Evolutionary conservation across 1,140 invertebrate genomes (phyloP).

Genomic region (Drosophila repleta): DNA sequence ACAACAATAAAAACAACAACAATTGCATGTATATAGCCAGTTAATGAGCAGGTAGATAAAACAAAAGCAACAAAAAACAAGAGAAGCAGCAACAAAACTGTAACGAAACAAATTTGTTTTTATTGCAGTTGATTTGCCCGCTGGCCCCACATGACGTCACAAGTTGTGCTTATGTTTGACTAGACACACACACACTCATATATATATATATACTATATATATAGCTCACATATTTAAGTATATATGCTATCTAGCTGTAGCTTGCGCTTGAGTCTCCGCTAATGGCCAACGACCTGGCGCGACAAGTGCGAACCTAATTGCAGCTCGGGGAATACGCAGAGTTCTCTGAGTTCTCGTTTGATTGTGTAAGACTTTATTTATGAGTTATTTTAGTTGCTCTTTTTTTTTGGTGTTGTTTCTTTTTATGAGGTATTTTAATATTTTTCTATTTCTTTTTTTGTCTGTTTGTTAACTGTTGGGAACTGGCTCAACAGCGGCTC

Average conservation of each 20-base stretch:
- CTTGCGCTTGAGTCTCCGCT: constrained; percentile 6
- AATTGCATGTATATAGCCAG: constrained; percentile 59
- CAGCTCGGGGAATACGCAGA: constrained; percentile 23
- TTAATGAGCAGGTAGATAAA: constrained; percentile 68
- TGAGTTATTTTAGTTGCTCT: constrained; percentile 14
- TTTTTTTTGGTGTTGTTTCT: no score
- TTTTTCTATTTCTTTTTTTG: constrained; percentile 20
- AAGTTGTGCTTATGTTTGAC: background rate
- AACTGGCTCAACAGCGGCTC: constrained; percentile 23
- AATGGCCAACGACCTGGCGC: constrained; percentile 64
- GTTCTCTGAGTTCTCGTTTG: constrained; percentile 14
- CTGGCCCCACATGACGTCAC: constrained; percentile 58
- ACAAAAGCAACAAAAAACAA: constrained; percentile 4
- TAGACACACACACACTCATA: constrained; percentile 1
- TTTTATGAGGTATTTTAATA: background rate
- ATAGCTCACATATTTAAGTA: background rate
- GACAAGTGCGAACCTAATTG: constrained; percentile 60
- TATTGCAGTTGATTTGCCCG: constrained; percentile 49
- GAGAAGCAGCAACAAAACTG: constrained; percentile 61
- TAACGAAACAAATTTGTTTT: constrained; percentile 61
- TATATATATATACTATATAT: background rate
- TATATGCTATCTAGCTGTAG: background rate
- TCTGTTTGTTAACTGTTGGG: constrained; percentile 14
- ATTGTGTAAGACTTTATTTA: constrained; percentile 35
- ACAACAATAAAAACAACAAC: constrained; percentile 31